Evolutionary conservation across 2,113 vertebrate species (phyloP).

Genomic region (Enhydra lutris): DNA sequence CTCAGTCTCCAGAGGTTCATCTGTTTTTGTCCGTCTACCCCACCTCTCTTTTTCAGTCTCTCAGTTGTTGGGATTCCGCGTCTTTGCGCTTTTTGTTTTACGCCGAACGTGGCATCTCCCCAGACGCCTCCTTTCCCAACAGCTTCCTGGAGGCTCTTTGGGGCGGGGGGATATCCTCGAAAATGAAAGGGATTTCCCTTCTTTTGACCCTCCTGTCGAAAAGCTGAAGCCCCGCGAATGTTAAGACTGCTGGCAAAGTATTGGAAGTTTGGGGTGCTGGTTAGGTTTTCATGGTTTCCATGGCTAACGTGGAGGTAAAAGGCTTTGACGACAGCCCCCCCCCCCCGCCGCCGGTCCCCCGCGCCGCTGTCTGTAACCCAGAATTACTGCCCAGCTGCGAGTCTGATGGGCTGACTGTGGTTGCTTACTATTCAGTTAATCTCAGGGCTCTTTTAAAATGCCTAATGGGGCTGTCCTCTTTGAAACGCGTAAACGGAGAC

Average conservation of each 20-base stretch:
- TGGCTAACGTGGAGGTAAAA: neutral
- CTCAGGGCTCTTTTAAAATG: neutral
- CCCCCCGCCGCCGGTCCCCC: neutral
- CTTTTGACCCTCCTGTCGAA: neutral
- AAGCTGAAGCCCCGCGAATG: neutral
- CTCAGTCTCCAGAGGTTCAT: neutral
- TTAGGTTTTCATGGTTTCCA: neutral
- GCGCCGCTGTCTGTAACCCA: neutral
- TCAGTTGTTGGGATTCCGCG: neutral
- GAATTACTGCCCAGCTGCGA: neutral
- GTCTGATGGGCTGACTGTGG: neutral
- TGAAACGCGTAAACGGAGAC: neutral
- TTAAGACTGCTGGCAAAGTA: constrained; percentile 21
- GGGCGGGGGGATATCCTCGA: neutral
- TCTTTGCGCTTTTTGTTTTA: neutral
- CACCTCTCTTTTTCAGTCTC: rapidly evolving
- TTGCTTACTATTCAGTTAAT: neutral
- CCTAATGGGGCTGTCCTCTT: neutral
- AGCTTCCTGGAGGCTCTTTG: neutral
- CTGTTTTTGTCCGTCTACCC: neutral
- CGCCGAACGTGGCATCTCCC: neutral
- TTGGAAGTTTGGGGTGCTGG: neutral
- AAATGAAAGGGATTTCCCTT: constrained; percentile 32
- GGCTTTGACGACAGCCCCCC: neutral
- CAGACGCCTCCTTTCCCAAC: neutral